Conservation (phyloP, 2,888 invertebrate genomes). For the Cheilosia urbana region DNA sequence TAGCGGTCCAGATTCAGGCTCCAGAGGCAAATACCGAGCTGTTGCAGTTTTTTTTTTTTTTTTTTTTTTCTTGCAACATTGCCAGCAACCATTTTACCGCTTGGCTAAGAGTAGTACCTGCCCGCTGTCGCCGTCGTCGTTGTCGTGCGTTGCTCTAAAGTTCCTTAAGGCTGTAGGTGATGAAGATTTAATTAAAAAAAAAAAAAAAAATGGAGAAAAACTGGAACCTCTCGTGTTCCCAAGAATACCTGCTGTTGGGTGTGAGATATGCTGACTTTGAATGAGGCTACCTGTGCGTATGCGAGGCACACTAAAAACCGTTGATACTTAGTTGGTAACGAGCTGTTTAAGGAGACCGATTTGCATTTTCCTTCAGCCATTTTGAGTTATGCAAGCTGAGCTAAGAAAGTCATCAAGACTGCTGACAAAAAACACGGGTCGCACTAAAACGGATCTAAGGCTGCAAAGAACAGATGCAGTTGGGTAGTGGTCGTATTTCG, state of each 20-base stretch:
- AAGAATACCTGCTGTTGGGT: slow-evolving; percentile 56
- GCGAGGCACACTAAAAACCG: slow-evolving; percentile 18
- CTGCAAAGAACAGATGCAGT: too few species aligned
- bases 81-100: slow-evolving; percentile 70
- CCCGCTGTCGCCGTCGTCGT: slow-evolving; percentile 6
- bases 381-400: not conserved
- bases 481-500: too few species aligned
- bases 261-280: slow-evolving; percentile 64
- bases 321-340: slow-evolving; percentile 20
- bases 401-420: too few species aligned
- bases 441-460: too few species aligned
- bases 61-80: slow-evolving; percentile 29
- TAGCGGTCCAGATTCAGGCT: slow-evolving; percentile 18
- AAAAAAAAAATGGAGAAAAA: slow-evolving; percentile 33
- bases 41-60: slow-evolving; percentile 36
- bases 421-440: too few species aligned
- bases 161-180: slow-evolving; percentile 58
- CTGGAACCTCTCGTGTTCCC: slow-evolving; percentile 51
- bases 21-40: slow-evolving; percentile 39
- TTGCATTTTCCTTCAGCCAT: slow-evolving; percentile 17
- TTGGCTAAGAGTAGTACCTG: slow-evolving; percentile 30
- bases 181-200: slow-evolving; percentile 68
- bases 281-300: slow-evolving; percentile 22
- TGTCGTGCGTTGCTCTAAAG: slow-evolving; percentile 18
- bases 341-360: slow-evolving; percentile 25